Evolutionary conservation across 2,888 invertebrate species (phyloP).

Genomic region (Dryococelus australis): DNA sequence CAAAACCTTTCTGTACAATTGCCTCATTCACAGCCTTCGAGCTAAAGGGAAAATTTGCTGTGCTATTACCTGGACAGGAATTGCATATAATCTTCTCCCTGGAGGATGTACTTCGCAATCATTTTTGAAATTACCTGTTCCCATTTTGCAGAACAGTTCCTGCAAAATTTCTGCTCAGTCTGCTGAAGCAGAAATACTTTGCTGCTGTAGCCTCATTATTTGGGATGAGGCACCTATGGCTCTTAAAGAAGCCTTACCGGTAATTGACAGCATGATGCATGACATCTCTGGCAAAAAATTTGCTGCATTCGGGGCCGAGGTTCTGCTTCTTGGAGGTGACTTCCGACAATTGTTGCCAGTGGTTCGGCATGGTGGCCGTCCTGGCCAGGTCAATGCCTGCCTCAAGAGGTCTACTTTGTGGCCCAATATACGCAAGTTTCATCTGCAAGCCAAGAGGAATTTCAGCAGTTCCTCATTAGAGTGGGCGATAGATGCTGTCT

Average conservation of each 20-base stretch:
- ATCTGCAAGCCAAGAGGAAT: background rate
- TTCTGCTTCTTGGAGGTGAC: background rate
- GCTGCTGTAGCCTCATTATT: no score
- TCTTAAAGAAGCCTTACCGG: background rate
- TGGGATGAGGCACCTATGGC: background rate
- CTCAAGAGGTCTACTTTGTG: no score
- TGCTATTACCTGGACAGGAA: background rate
- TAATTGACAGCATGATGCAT: background rate
- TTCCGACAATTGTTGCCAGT: background rate
- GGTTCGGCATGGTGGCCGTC: no score
- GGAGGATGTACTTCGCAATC: background rate
- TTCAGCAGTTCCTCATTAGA: background rate
- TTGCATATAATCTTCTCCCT: background rate
- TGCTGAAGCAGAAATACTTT: no score
- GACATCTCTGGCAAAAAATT: background rate
- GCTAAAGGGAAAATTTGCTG: background rate
- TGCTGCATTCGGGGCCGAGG: background rate
- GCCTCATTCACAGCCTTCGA: no score
- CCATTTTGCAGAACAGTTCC: no score
- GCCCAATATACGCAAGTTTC: background rate
- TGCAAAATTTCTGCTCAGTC: no score
- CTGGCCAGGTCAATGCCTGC: no score
- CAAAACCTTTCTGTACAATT: background rate
- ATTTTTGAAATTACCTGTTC: background rate
- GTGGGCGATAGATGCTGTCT: background rate